Evolutionary conservation across 92 coral and sea anemone species (phyloP).

Genomic region (Zoanthus sansibaricus): DNA sequence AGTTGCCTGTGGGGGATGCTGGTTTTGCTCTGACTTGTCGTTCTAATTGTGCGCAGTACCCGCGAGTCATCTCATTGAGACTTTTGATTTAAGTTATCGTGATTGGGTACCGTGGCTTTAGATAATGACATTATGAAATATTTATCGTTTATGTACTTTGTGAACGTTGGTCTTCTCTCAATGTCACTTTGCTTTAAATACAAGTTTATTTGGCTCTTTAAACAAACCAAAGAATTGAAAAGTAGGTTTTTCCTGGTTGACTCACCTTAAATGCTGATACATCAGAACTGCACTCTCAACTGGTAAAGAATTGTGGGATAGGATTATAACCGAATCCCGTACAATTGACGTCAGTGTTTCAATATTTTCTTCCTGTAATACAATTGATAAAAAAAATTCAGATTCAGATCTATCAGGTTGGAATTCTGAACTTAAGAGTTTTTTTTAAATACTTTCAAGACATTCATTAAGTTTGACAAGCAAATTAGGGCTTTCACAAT

Average conservation of each 20-base stretch:
- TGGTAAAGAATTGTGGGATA: slow-evolving; percentile 72
- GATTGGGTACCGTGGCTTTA: not conserved
- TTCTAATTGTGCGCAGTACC: too few species aligned
- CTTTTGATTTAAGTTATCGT: too few species aligned
- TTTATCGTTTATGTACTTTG: too few species aligned
- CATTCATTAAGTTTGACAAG: too few species aligned
- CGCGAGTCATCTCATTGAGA: too few species aligned
- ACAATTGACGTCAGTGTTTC: slow-evolving; percentile 78
- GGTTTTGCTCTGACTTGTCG: too few species aligned
- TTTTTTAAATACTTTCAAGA: too few species aligned
- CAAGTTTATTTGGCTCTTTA: not conserved
- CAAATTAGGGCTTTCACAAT: too few species aligned
- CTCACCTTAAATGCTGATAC: slow-evolving; percentile 84
- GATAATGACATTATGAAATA: too few species aligned
- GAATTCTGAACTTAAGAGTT: too few species aligned
- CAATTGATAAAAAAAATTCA: not conserved
- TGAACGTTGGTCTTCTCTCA: not conserved
- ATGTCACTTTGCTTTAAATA: not conserved
- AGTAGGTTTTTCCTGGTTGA: not conserved
- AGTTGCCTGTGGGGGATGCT: too few species aligned
- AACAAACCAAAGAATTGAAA: not conserved
- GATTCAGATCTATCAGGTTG: too few species aligned
- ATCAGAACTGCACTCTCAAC: slow-evolving; percentile 76
- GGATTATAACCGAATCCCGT: slow-evolving; percentile 79
- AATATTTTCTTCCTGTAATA: slow-evolving; percentile 81